phyloP scores from a whole-genome alignment of 2,113 vertebrate species.

The Nothocercus nigrocapillus region DNA sequence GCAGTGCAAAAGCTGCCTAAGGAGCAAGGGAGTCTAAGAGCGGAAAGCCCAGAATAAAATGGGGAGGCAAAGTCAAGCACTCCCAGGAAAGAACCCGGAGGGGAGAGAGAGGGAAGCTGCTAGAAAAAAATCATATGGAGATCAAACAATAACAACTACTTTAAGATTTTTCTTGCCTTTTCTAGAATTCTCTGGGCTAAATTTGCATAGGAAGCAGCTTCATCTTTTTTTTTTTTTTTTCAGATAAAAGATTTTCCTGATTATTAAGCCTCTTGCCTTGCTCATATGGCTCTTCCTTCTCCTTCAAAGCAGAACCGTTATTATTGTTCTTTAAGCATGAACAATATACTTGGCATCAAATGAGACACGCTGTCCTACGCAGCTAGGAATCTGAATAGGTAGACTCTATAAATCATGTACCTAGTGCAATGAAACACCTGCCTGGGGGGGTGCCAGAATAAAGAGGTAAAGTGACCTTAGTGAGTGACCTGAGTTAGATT shows the following conservation, averaged over 20 bases:
- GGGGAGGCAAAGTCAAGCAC: neutral
- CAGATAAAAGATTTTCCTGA: neutral
- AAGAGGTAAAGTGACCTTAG: slow-evolving; percentile 7
- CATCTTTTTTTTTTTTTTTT: neutral
- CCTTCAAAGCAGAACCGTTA: neutral
- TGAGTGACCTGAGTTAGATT: neutral
- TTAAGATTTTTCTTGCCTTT: neutral
- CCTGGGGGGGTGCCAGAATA: neutral
- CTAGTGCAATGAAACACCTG: neutral
- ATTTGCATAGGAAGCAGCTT: neutral
- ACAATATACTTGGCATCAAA: neutral
- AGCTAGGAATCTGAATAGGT: neutral
- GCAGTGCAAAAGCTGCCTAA: neutral
- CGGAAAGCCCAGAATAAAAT: neutral
- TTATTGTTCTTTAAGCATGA: neutral
- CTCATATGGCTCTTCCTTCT: neutral
- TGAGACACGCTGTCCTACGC: neutral
- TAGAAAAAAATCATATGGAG: neutral
- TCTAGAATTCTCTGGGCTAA: neutral
- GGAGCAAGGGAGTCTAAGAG: neutral
- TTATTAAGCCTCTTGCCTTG: neutral
- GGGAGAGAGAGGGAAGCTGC: rapidly evolving
- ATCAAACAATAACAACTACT: neutral
- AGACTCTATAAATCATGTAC: neutral
- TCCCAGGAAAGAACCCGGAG: neutral